phyloP scores from a whole-genome alignment of 2,113 vertebrate species.

The Sigmodon hispidus region DNA sequence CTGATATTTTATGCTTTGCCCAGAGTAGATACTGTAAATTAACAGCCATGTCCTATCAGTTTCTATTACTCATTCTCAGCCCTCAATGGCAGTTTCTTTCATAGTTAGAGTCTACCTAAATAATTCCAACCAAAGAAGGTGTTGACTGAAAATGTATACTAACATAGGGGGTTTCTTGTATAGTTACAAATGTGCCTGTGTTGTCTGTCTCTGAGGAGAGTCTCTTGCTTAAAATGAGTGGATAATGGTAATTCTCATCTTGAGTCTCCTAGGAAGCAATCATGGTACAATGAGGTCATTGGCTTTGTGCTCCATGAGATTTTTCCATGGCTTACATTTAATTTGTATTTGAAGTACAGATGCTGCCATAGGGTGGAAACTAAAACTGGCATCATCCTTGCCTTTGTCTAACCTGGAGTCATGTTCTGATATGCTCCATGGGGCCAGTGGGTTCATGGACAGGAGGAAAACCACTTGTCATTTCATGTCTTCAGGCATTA shows the following conservation, averaged over 20 bases:
- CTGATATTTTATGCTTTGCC: not conserved
- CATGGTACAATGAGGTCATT: not conserved
- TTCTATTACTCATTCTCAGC: not conserved
- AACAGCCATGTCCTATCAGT: not conserved
- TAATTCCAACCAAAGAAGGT: not conserved
- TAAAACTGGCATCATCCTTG: not conserved
- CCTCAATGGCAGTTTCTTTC: not conserved
- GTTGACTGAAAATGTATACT: not conserved
- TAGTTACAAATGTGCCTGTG: not conserved
- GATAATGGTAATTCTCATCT: not conserved
- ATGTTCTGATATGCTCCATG: not conserved
- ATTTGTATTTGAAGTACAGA: not conserved
- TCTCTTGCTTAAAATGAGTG: not conserved
- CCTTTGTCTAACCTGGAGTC: not conserved
- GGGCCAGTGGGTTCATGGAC: not conserved
- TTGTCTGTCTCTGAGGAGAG: not conserved
- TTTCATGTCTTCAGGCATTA: not conserved
- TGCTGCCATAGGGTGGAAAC: not conserved
- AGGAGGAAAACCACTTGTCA: not conserved
- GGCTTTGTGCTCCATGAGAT: not conserved
- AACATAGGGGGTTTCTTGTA: not conserved
- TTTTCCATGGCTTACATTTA: not conserved
- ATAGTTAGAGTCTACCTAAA: not conserved
- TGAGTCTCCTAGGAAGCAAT: not conserved
- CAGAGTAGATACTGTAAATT: not conserved